A percentile compares a stretch with the other conserved stretches of the same genome.
These are phyloP conservation scores for Heteronetta atricapilla DNA, from an alignment of 2,113 vertebrate species.

Conservation along the genomic window DNA sequence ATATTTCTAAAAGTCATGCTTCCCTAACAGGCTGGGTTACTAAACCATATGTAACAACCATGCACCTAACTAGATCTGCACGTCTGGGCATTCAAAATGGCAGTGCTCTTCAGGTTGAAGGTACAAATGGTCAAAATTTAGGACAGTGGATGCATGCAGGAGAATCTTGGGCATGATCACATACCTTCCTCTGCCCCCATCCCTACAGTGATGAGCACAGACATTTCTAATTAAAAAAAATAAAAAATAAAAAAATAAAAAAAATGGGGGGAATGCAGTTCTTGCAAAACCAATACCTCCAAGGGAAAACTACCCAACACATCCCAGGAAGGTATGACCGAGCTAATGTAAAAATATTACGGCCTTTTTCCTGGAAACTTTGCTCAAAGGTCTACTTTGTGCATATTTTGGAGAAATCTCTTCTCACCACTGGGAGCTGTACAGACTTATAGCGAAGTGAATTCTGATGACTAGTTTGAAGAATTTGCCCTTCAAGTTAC, in stretches of 20 bases:
- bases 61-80: accelerated
- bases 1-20: neutral
- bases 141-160: neutral
- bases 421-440: neutral
- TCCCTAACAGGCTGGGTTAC: neutral
- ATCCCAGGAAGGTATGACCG: neutral
- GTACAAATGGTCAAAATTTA: neutral
- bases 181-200: accelerated
- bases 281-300: neutral
- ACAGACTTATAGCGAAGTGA: neutral
- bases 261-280: neutral
- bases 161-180: neutral
- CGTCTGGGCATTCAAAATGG: neutral
- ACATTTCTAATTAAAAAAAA: neutral
- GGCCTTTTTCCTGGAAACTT: neutral
- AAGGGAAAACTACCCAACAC: neutral
- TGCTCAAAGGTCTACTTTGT: neutral
- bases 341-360: neutral
- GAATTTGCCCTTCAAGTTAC: neutral
- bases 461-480: neutral
- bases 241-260: neutral
- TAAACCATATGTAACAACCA: accelerated
- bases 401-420: neutral
- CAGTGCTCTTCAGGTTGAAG: neutral
- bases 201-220: accelerated